A percentile compares a stretch with the other conserved stretches of the same genome.
These are phyloP conservation scores for Tyrannus savana DNA, from an alignment of 2,113 vertebrate genomes.

Conservation along the genomic window DNA sequence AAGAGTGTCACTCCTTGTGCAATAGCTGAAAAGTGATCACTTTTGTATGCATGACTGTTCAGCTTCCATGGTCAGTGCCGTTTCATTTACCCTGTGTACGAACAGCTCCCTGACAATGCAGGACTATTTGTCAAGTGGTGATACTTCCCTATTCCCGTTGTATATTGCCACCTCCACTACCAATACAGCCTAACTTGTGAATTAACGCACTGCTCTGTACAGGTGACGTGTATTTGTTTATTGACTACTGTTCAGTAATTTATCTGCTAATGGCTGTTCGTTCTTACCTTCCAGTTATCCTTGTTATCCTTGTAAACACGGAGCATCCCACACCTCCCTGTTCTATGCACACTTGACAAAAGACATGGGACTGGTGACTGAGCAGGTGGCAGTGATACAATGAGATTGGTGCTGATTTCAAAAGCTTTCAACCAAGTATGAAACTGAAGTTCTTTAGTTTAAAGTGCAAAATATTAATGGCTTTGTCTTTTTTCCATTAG, in stretches of 20 bases:
- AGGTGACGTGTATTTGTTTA: slow-evolving; percentile 18
- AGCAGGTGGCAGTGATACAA: slow-evolving; percentile 10
- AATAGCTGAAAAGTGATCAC: slow-evolving; percentile 44
- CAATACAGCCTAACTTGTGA: background rate
- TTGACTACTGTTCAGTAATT: slow-evolving; percentile 29
- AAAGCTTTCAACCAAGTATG: slow-evolving; percentile 41
- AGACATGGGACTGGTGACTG: slow-evolving; percentile 40
- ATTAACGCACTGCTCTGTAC: background rate
- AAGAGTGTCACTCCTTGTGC: slow-evolving; percentile 38
- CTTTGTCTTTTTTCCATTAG: slow-evolving; percentile 27
- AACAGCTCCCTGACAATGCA: background rate
- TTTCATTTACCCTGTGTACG: background rate
- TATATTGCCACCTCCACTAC: slow-evolving; percentile 7
- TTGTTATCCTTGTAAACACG: background rate
- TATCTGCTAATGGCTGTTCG: background rate
- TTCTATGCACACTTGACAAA: background rate
- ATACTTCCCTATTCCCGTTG: background rate
- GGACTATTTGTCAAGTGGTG: background rate
- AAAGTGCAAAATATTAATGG: slow-evolving; percentile 5
- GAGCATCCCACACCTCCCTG: background rate
- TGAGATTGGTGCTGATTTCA: slow-evolving; percentile 53
- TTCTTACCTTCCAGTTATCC: slow-evolving; percentile 10
- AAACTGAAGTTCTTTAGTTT: slow-evolving; percentile 40
- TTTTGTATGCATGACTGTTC: background rate
- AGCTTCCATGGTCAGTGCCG: background rate